Base-by-base conservation (phyloP, 1,140 invertebrate genomes). In the Drosophila nebulosa region DNA sequence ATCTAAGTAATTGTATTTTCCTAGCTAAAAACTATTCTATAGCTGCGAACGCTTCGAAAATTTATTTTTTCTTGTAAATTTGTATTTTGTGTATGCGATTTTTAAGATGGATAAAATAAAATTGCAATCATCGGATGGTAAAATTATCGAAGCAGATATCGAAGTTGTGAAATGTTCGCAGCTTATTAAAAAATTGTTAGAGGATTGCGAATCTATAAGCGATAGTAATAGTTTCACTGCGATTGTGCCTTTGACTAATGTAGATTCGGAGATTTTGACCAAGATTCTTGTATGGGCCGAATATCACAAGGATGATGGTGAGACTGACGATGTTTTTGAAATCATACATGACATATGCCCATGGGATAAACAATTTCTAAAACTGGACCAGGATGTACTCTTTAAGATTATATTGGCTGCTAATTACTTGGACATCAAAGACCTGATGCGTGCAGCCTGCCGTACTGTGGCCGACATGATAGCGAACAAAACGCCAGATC, bases 391-490 rank as follows among this genome's bases (percentile, higher is more conserved):
- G 92, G 98, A 98, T 60, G 99, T 97, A 12, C 92, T 99, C 1
- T 99, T 99, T 92, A 98, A 99, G 92, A 92, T 99, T 9, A 99
- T 96, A 72, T 91, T 96, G 92, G 98, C 98, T 52, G 98, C 98
- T 12, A 99, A 99, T 92, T 99, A 99, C 92, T 92, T 99, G 75
- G 98, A 99, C 90, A 99, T 99, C 64, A 98, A 99, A 92, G 96
- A 98, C 4, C 93, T 99, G 16, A 91, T 99, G 59, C 98, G 99
- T 92, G 97, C 99, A 0, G 98, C 98, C 0, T 99, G 98, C 92
- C 99, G 99, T 92, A 99, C 98, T 0, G 98, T 99, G n/a, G 98
- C 98, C 1, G 99, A 99, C 92, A 98, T 98, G 97, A 98, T 99
- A 57, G 98, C 98, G 91, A 97, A 97, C 1, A 98, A 98, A 90